These are phyloP conservation scores for Epizoanthus fatuus DNA, from an alignment of 92 coral and sea anemone species.

Conservation along the genomic window DNA sequence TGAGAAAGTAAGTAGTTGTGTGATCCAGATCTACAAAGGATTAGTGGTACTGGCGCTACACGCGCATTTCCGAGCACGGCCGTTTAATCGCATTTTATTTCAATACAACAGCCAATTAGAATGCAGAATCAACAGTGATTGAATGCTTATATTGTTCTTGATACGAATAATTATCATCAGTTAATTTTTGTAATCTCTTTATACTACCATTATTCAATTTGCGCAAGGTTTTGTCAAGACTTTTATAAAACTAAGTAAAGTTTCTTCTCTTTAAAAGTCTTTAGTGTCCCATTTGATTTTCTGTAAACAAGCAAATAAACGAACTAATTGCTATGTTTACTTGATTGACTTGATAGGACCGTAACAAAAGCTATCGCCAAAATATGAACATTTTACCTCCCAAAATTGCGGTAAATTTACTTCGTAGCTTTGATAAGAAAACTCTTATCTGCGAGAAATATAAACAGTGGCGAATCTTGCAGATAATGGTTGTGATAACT, in stretches of 20 bases:
- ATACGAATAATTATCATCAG: background rate
- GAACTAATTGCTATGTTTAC: constrained; percentile 57
- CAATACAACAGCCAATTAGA: constrained; percentile 34
- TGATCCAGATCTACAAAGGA: constrained; percentile 9
- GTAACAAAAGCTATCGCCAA: no score
- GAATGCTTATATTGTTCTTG: constrained; percentile 30
- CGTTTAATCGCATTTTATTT: constrained; percentile 49
- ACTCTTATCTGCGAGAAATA: constrained; percentile 2
- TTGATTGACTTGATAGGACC: constrained; percentile 20
- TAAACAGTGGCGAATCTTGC: background rate
- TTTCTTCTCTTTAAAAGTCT: background rate
- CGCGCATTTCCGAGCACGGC: constrained; percentile 1
- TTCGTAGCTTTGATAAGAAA: no score
- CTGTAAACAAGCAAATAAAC: constrained; percentile 62
- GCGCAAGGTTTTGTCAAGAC: background rate
- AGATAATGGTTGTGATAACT: background rate
- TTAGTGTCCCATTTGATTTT: background rate
- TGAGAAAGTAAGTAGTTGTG: constrained; percentile 8
- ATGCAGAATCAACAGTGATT: constrained; percentile 3
- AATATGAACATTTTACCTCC: no score
- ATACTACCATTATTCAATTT: background rate
- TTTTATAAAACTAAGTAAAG: background rate
- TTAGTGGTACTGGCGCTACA: background rate
- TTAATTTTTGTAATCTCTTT: no score
- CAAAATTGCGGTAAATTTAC: no score